Evolutionary conservation across 2,797 vertebrate species (phyloP).

Genomic region (Adelosebastes latens): DNA sequence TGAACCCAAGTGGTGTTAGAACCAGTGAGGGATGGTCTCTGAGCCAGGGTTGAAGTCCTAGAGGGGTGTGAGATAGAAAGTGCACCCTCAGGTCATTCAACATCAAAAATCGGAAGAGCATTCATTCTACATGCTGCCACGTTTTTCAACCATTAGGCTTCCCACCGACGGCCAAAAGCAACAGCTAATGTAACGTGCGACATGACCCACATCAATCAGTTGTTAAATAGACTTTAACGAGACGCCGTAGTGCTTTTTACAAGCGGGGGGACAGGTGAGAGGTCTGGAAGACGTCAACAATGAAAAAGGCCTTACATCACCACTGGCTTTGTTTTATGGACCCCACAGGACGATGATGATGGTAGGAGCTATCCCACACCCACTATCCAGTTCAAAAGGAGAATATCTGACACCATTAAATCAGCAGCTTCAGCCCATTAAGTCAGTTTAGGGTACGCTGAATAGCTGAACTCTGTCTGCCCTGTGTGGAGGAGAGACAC

Average conservation of each 20-base stretch:
- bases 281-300: conserved; percentile 48
- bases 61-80: background rate
- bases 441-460: conserved; percentile 15
- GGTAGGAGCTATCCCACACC: conserved; percentile 12
- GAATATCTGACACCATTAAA: conserved; percentile 52
- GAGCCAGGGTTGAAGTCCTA: background rate
- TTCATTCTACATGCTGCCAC: background rate
- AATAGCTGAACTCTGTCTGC: conserved; percentile 60
- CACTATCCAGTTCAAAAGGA: conserved; percentile 13
- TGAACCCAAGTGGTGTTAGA: background rate
- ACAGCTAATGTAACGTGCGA: conserved; percentile 20
- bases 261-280: conserved; percentile 41
- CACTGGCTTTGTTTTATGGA: conserved; percentile 46
- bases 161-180: conserved; percentile 14
- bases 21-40: background rate
- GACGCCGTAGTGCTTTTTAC: conserved; percentile 35
- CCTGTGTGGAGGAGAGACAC: conserved; percentile 36
- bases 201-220: conserved; percentile 43
- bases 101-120: background rate
- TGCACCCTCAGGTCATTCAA: conserved; percentile 10
- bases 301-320: conserved; percentile 42
- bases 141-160: background rate
- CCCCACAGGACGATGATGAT: conserved; percentile 23
- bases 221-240: conserved; percentile 44
- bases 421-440: conserved; percentile 38